Conservation (phyloP, 2,113 vertebrate genomes). For the Phaethon lepturus region DNA sequence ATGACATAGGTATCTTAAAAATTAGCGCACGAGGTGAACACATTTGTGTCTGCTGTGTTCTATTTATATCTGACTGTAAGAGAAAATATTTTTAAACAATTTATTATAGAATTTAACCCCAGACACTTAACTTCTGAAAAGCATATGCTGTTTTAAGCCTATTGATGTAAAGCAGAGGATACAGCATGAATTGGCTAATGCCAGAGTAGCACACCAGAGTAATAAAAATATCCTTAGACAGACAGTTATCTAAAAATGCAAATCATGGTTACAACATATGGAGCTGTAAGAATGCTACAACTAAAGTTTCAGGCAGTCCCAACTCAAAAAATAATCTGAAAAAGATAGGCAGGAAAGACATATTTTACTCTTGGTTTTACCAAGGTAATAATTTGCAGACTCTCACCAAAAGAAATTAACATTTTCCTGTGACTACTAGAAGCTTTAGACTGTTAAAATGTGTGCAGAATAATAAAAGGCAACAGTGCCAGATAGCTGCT, state of each 20-base stretch:
- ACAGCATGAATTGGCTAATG: background rate
- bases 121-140: background rate
- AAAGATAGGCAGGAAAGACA: background rate
- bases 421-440: background rate
- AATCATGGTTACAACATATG: background rate
- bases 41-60: background rate
- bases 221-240: background rate
- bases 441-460: background rate
- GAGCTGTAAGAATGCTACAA: background rate
- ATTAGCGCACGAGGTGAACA: background rate
- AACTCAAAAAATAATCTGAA: background rate
- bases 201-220: background rate
- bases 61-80: background rate
- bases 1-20: background rate
- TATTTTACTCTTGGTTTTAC: background rate
- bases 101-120: background rate
- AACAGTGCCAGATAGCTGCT: background rate
- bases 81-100: background rate
- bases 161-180: background rate
- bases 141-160: background rate
- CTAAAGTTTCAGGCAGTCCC: background rate
- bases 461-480: background rate
- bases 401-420: background rate
- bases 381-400: background rate
- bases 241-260: background rate